phyloP scores from a whole-genome alignment of 2,797 vertebrate species.

The Mareca penelope region DNA sequence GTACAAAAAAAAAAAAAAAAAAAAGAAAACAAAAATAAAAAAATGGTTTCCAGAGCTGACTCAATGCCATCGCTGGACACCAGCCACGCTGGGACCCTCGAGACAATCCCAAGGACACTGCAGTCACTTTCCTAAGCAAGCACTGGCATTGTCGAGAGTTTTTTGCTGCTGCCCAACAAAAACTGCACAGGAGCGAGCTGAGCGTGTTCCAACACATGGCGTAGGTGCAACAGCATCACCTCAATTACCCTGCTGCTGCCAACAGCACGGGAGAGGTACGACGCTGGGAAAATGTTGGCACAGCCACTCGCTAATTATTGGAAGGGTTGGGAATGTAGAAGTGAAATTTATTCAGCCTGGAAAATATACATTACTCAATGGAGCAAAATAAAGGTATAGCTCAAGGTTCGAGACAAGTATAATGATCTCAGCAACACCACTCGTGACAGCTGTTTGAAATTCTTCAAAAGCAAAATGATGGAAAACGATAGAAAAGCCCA shows the following conservation, averaged over 20 bases:
- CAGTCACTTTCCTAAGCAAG: not conserved
- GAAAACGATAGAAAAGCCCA: not conserved
- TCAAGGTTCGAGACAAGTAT: not conserved
- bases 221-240: not conserved
- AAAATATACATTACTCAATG: not conserved
- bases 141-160: rapidly evolving
- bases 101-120: rapidly evolving
- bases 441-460: not conserved
- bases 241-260: not conserved
- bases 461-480: constrained; percentile 38
- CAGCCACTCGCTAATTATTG: not conserved
- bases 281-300: not conserved
- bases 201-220: not conserved
- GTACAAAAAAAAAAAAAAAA: not conserved
- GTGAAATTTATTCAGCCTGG: not conserved
- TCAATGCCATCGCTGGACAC: not conserved
- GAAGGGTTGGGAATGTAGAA: not conserved
- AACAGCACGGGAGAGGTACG: not conserved
- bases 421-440: not conserved
- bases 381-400: not conserved
- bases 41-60: not conserved
- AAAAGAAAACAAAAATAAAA: not conserved
- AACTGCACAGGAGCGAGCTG: not conserved
- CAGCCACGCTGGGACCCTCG: rapidly evolving
- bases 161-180: not conserved